Evolutionary conservation across 2,888 invertebrate genomes (phyloP).

Genomic region (Zeuzera pyrina): DNA sequence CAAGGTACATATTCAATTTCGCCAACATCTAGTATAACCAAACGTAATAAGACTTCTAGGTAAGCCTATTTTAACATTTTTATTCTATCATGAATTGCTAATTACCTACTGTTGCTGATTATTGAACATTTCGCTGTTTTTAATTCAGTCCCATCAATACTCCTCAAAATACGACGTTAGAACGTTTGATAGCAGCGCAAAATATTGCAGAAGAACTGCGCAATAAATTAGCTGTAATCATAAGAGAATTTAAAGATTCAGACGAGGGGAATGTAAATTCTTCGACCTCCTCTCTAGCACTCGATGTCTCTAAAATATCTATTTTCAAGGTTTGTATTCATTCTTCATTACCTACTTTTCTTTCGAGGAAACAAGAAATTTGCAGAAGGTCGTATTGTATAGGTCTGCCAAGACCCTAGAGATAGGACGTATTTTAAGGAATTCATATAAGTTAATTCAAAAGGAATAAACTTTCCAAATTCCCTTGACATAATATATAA

Average conservation of each 20-base stretch:
- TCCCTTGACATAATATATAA: too few relatives aligned
- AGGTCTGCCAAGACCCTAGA: too few relatives aligned
- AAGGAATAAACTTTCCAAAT: too few relatives aligned
- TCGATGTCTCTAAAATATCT: conserved; percentile 65
- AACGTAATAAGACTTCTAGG: conserved; percentile 59
- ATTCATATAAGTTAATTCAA: too few relatives aligned
- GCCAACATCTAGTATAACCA: conserved; percentile 36
- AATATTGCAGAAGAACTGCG: conserved; percentile 39
- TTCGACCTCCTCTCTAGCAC: conserved; percentile 43
- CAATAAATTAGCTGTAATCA: conserved; percentile 31
- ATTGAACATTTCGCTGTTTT: too few relatives aligned
- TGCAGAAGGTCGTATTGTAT: too few relatives aligned
- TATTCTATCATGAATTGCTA: too few relatives aligned
- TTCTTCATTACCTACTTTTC: too few relatives aligned
- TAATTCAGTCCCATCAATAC: conserved; percentile 48
- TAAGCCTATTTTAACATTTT: conserved; percentile 14
- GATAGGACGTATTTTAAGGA: too few relatives aligned
- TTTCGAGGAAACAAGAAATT: too few relatives aligned
- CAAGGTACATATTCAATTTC: conserved; percentile 55
- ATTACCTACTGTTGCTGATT: neutral
- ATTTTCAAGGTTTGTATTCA: conserved; percentile 41
- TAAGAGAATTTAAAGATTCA: conserved; percentile 40
- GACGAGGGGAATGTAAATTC: conserved; percentile 30
- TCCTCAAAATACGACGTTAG: conserved; percentile 28
- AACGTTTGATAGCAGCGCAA: conserved; percentile 41